Evolutionary conservation across 2,888 invertebrate species (phyloP).

Genomic region (Temnothorax unifasciatus): DNA sequence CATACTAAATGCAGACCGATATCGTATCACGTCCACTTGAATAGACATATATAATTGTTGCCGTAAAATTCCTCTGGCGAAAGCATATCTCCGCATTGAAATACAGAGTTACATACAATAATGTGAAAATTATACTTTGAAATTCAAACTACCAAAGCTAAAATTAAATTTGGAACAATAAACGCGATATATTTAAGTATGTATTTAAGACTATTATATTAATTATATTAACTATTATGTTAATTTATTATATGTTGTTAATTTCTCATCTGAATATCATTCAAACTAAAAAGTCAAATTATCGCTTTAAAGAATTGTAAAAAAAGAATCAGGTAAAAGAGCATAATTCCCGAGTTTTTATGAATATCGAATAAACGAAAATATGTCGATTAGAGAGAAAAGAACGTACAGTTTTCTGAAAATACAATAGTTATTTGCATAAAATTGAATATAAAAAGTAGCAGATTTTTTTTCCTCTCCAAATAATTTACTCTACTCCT

Average conservation of each 20-base stretch:
- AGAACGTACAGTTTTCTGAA: conserved; percentile 4
- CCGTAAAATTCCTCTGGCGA: conserved; percentile 30
- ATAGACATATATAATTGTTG: conserved; percentile 36
- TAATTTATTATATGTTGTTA: background rate
- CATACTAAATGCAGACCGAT: conserved; percentile 47
- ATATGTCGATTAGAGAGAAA: background rate
- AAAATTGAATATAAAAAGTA: background rate
- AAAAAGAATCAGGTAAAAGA: background rate
- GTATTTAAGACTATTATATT: background rate
- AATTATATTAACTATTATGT: too few relatives aligned
- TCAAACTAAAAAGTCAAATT: background rate
- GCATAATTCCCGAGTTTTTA: background rate
- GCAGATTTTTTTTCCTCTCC: conserved; percentile 9
- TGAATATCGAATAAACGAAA: conserved; percentile 16
- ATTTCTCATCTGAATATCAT: background rate
- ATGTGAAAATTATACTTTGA: conserved; percentile 6
- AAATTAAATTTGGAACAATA: background rate
- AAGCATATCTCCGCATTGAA: conserved; percentile 26
- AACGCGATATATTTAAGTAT: background rate
- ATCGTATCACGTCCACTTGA: conserved; percentile 52
- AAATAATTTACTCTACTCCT: background rate
- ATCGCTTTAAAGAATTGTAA: background rate
- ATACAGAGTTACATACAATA: background rate
- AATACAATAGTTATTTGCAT: background rate
- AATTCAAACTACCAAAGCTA: background rate